Percentiles rank a stretch among this genome's conserved stretches.
Conservation (phyloP, 2,113 vertebrate genomes). For the Microcebus jonahi region DNA sequence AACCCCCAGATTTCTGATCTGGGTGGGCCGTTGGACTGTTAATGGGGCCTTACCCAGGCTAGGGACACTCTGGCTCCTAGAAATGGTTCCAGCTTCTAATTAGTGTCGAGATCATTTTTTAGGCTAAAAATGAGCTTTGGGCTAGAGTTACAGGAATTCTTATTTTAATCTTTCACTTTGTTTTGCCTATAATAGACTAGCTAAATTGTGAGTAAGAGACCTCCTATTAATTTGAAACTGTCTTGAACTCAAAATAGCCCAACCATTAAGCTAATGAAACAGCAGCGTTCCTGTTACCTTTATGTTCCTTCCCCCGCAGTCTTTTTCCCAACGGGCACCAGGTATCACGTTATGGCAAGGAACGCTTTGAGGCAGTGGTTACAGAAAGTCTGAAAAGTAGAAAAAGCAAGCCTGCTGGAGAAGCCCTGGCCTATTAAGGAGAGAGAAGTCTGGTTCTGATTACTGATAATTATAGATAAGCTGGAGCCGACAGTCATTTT, state of each 20-base stretch:
- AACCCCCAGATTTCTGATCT: neutral
- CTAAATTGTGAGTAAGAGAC: conserved; percentile 34
- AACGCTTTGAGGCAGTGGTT: conserved; percentile 64
- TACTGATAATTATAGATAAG: conserved; percentile 91
- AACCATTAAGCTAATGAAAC: conserved; percentile 44
- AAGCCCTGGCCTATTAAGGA: conserved; percentile 80
- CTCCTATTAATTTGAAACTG: conserved; percentile 49
- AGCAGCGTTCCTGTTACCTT: neutral
- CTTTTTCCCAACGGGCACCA: neutral
- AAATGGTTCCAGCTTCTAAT: conserved; percentile 52
- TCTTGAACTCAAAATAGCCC: conserved; percentile 45
- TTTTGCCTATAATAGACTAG: conserved; percentile 25
- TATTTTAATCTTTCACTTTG: conserved; percentile 55
- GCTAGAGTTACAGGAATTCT: conserved; percentile 38
- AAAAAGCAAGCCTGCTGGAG: conserved; percentile 72
- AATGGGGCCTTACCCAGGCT: neutral
- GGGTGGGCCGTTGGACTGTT: neutral
- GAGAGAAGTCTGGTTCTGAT: conserved; percentile 86
- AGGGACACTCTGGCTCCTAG: neutral
- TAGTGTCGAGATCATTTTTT: conserved; percentile 49
- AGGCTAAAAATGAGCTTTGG: conserved; percentile 25
- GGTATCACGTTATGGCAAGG: conserved; percentile 52
- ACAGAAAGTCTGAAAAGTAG: conserved; percentile 71
- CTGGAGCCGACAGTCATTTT: conserved; percentile 88
- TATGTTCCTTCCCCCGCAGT: neutral